Base-by-base conservation (phyloP, 2,797 vertebrate species). In the Yasuhikotakia modesta region DNA sequence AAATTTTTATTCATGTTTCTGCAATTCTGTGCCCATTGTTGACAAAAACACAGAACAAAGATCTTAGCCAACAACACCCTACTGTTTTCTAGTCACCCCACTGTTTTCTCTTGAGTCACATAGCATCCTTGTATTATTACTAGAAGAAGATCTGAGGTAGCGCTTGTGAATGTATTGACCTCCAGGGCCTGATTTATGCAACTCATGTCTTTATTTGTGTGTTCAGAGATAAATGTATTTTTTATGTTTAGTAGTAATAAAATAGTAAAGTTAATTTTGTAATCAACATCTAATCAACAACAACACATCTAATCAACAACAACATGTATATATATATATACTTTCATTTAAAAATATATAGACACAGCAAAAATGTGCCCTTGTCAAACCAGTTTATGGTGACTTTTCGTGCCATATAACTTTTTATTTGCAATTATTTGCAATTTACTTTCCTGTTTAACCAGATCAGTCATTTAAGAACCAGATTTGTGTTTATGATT, bases 141-240 rank as follows among this genome's bases (percentile, higher is more conserved):
- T 45, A 5, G 67, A 73, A 84, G 65, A 77, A 43, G 79, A 81
- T 78, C 67, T 81, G 70, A 71, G 4, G 35, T 45, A 21, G n/a
- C 50, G 53, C 61, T 70, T 75, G 66, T 22, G 27, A 53, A 66
- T 63, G 79, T 77, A 57, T 27, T 27, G 43, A 55, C 57, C 77
- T 65, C 39, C 27, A 58, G 64, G 52, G 43, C 7, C 64, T 48
- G 16, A 76, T 63, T 72, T 69, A 32, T 61, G 30, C 24, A 10
- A 53, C 21, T 30, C 21, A 35, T 77, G 68, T 83, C 78, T 66
- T 14, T 12, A 21, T 32, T 48, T 55, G 22, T 79, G 58, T 76
- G 17, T 55, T 22, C 24, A n/a, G 45, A 10, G 13, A n/a, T 35
- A 17, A 65, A 32, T 73, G 8, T 7, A 55, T 14, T 70, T 50